Conservation (phyloP, 1,140 invertebrate species). For the Paraescarpia echinospica region DNA sequence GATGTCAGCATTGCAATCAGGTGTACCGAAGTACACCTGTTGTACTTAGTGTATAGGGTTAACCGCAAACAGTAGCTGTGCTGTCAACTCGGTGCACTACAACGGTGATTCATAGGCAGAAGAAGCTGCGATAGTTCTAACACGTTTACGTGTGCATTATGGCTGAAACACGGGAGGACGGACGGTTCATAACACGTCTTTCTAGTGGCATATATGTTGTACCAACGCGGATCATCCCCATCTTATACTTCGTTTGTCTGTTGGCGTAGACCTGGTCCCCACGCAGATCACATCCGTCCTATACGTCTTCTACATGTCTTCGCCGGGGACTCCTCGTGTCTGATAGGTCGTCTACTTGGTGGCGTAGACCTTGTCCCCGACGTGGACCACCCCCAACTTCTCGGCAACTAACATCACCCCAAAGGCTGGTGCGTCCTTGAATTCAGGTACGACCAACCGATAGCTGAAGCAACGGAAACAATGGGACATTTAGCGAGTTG, state of each 20-base stretch:
- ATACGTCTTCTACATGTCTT: too few relatives aligned
- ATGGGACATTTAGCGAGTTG: not conserved
- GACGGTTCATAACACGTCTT: not conserved
- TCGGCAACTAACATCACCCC: not conserved
- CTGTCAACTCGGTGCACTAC: not conserved
- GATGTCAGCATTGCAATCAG: not conserved
- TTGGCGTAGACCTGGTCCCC: not conserved
- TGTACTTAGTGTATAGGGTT: not conserved
- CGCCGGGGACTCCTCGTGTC: not conserved
- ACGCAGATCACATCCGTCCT: too few relatives aligned
- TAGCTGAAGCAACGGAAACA: not conserved
- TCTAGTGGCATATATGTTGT: not conserved
- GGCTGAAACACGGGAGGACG: not conserved
- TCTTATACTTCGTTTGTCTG: not conserved
- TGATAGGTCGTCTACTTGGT: not conserved
- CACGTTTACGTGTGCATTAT: not conserved
- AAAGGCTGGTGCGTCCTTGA: conserved; percentile 9
- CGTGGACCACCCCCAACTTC: not conserved
- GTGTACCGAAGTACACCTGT: not conserved
- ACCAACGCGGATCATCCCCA: not conserved
- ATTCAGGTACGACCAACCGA: not conserved
- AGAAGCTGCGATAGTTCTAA: not conserved
- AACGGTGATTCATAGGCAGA: not conserved
- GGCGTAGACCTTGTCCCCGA: conserved; percentile 8
- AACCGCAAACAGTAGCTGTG: not conserved